Percentiles rank a stretch among this genome's conserved stretches.
These are phyloP conservation scores for Sesia apiformis DNA, from an alignment of 2,888 invertebrate species.

Conservation along the genomic window DNA sequence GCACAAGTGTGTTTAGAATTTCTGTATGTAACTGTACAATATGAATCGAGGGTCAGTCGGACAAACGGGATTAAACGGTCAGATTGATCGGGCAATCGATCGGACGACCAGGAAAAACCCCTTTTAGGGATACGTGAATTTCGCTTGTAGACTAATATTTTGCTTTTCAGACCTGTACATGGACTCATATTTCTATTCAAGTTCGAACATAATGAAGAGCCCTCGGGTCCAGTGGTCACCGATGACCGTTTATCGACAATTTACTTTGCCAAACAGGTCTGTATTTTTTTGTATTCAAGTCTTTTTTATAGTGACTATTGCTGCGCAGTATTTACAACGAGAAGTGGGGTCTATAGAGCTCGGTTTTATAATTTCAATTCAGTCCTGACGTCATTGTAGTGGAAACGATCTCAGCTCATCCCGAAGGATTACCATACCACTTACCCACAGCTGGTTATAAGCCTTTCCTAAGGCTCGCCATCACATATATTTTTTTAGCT, in stretches of 20 bases:
- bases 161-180: constrained; percentile 89
- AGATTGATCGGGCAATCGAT: background rate
- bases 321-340: background rate
- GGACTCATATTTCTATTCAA: constrained; percentile 98
- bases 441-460: too few species aligned
- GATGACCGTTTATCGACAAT: constrained; percentile 90
- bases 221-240: constrained; percentile 85
- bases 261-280: constrained; percentile 98
- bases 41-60: too few species aligned
- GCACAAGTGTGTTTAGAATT: background rate
- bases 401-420: too few species aligned
- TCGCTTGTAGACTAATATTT: background rate
- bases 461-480: too few species aligned
- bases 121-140: background rate
- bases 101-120: background rate
- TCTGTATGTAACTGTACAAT: too few species aligned
- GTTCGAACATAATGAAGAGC: constrained; percentile 89
- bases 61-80: background rate
- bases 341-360: too few species aligned
- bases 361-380: too few species aligned
- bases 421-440: too few species aligned
- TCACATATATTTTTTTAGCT: too few species aligned
- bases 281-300: background rate
- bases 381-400: too few species aligned
- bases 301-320: background rate